Base-by-base conservation (phyloP, 2,888 invertebrate species). In the Himalopsyche anomala region DNA sequence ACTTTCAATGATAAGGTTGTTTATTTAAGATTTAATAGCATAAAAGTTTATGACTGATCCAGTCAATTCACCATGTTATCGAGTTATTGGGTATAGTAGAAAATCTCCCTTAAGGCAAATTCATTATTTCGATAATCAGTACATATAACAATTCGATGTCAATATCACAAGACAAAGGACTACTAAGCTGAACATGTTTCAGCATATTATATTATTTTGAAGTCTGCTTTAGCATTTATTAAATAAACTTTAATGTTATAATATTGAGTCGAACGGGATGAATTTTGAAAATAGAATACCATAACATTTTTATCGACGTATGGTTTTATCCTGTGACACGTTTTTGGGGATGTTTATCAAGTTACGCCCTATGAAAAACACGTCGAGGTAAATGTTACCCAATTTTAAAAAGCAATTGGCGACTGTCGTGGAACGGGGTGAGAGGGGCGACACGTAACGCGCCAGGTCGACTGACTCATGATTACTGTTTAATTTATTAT, bases 311-410 rank as follows among this genome's bases (percentile, higher is more conserved):
- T 36, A 74, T 74, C 15, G 62, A 62, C 62, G 19, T 28, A 28
- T 11, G 12, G 4, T 74, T 36, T 36, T 74, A 74, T 12, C 28
- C 1, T 36, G 74, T 38, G 74, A 74, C 74, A 74, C 28, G 38
- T 74, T 74, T 69, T 74, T 74, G 74, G 36, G 74, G 74, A 74
- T 74, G 74, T 74, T 74, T 74, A 74, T 74, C 74, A 74, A 36
- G 74, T 36, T 74, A 74, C 74, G 74, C 36, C 74, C 62, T 36
- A 74, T 74, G 36, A 36, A 36, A 74, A 74, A 74, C 36, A 74
- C 74, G 74, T 74, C 38, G 74, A 11, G 74, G 74, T 74, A 74
- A 62, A 74, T 36, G 74, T 36, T 74, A 36, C 74, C 74, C 74
- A 36, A 36, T 74, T 74, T 74, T 36, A 74, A 74, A 74, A 74